Base-by-base conservation (phyloP, 2,888 invertebrate species). In the Syrista parreyssii region DNA sequence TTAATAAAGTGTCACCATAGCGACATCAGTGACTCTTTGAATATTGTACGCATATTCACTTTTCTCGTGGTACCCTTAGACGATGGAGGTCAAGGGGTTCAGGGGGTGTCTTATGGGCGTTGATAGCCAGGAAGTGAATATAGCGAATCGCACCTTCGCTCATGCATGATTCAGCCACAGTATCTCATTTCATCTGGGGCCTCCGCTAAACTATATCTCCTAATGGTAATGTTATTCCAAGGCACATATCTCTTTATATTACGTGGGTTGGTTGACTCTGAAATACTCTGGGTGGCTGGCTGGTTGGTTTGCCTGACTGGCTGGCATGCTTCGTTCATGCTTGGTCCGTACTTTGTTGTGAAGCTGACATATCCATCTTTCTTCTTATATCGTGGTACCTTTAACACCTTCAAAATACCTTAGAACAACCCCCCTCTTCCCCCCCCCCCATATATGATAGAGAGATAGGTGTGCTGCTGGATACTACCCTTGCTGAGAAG, bases 101-200 rank as follows among this genome's bases (percentile, higher is more conserved):
- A 36, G 76, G 31, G 55, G 35, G 74, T 31, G 12, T 71, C 71
- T 31, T 71, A 31, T 31, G 12, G 71, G 71, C 40, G 75, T 33
- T 23, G 77, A 78, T 75, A 76, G 79, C 72, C 76, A 75, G 68
- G 69, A 75, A 78, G 36, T 68, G 71, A 81, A 86, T 86, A 85
- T 88, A 85, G 88, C 82, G 90, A 89, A 90, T 90, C 89, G 89
- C 87, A 87, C 88, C 88, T 88, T 86, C 78, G 85, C 86, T 91
- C 91, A 91, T 91, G 91, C 91, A 91, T 91, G 91, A 91, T 91
- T 91, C 91, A 91, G 89, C 83, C 89, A 88, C 90, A 88, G 91
- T 91, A 91, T 91, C 90, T 91, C 91, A 91, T 91, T 91, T 91
- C 91, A 91, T 91, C 89, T 86, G 87, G 87, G 86, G 86, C 88